Evolutionary conservation across 2,797 vertebrate genomes (phyloP).

Genomic region (Ptychadena robeensis): DNA sequence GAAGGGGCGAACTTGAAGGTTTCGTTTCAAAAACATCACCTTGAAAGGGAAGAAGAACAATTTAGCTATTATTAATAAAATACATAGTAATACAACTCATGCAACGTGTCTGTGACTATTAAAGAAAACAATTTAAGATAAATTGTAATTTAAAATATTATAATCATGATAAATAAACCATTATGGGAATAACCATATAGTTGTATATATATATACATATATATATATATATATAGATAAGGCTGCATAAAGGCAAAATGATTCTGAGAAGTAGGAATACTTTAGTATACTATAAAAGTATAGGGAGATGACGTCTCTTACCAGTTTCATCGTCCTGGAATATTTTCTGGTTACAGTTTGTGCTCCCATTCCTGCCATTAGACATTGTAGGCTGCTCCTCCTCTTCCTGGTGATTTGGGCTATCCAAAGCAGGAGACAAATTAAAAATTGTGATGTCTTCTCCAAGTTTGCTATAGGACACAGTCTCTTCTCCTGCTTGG

Average conservation of each 20-base stretch:
- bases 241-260: not conserved
- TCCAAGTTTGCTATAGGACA: slow-evolving; percentile 72
- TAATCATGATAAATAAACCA: not conserved
- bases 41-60: slow-evolving; percentile 62
- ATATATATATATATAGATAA: not conserved
- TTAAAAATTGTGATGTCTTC: slow-evolving; percentile 45
- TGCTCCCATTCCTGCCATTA: slow-evolving; percentile 72
- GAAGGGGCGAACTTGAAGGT: slow-evolving; percentile 69
- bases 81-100: not conserved
- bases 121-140: not conserved
- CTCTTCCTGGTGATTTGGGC: slow-evolving; percentile 48
- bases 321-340: slow-evolving; percentile 78
- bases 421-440: slow-evolving; percentile 64
- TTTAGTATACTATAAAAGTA: too few species aligned
- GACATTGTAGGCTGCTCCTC: slow-evolving; percentile 70
- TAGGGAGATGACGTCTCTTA: slow-evolving; percentile 70
- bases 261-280: not conserved
- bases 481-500: slow-evolving; percentile 71
- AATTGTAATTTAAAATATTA: not conserved
- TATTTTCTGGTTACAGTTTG: slow-evolving; percentile 70
- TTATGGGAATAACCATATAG: not conserved
- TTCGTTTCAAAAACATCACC: slow-evolving; percentile 83
- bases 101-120: not conserved
- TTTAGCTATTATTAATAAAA: not conserved
- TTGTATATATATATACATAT: not conserved